Evolutionary conservation across 2,888 invertebrate species (phyloP).

Genomic region (Morpho helenor): DNA sequence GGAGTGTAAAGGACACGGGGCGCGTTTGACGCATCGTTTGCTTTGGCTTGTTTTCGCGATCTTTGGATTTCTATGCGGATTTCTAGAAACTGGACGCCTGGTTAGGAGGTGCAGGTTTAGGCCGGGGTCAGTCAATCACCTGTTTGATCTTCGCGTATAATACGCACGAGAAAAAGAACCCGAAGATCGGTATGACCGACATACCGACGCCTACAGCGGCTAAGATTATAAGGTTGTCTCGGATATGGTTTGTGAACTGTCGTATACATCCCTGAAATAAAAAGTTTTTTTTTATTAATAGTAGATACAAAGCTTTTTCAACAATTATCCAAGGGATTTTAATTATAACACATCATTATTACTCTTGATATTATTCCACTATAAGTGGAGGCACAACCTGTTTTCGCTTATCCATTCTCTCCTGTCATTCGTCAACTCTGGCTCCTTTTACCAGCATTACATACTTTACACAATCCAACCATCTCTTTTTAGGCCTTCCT

Average conservation of each 20-base stretch:
- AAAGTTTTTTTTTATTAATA: slow-evolving; percentile 9
- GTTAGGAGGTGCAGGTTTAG: slow-evolving; percentile 53
- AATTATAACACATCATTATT: too few species aligned
- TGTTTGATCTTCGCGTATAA: slow-evolving; percentile 88
- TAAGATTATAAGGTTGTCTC: slow-evolving; percentile 87
- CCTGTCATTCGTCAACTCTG: too few species aligned
- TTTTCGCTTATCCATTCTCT: too few species aligned
- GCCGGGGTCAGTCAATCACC: slow-evolving; percentile 80
- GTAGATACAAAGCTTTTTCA: too few species aligned
- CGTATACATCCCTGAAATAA: slow-evolving; percentile 87
- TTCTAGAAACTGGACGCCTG: slow-evolving; percentile 29
- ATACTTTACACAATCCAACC: too few species aligned
- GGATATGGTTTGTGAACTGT: slow-evolving; percentile 84
- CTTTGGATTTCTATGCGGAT: slow-evolving; percentile 23
- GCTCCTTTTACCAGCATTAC: too few species aligned
- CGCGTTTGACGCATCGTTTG: slow-evolving; percentile 36
- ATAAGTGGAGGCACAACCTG: too few species aligned
- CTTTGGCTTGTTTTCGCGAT: slow-evolving; percentile 29
- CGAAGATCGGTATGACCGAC: slow-evolving; percentile 90
- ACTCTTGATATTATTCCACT: too few species aligned
- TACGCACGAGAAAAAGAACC: slow-evolving; percentile 89
- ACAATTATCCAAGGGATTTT: too few species aligned
- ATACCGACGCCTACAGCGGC: slow-evolving; percentile 91
- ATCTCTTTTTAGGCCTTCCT: too few species aligned
- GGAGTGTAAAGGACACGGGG: slow-evolving; percentile 63